Evolutionary conservation across 1,140 invertebrate species (phyloP).

Genomic region (Drosophila arizonae): DNA sequence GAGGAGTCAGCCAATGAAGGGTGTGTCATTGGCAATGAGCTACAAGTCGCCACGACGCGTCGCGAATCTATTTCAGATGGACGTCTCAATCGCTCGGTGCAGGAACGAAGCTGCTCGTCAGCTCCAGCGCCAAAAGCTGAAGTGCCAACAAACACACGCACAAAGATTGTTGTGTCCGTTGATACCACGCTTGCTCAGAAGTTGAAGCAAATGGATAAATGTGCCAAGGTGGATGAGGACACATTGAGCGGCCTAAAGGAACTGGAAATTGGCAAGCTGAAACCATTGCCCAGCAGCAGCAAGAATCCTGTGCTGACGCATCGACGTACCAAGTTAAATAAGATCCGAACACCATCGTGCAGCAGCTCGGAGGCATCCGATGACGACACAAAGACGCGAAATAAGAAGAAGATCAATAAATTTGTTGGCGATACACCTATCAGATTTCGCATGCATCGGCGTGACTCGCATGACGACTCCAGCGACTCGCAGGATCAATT

Average conservation of each 20-base stretch:
- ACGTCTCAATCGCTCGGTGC: constrained; percentile 85
- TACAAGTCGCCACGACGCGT: constrained; percentile 76
- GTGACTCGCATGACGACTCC: constrained; percentile 91
- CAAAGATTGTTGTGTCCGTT: constrained; percentile 68
- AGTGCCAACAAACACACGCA: constrained; percentile 60
- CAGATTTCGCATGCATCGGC: constrained; percentile 85
- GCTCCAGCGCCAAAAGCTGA: constrained; percentile 37
- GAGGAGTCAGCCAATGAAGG: constrained; percentile 87
- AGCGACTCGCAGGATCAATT: constrained; percentile 89
- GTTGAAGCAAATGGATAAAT: constrained; percentile 76
- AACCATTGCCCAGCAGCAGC: constrained; percentile 85
- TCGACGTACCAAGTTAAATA: constrained; percentile 88
- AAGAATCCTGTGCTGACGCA: constrained; percentile 83
- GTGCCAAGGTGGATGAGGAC: constrained; percentile 62
- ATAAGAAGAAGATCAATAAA: constrained; percentile 90
- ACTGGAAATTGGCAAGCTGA: constrained; percentile 80
- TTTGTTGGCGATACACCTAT: constrained; percentile 84
- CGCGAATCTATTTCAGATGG: constrained; percentile 87
- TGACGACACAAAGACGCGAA: constrained; percentile 92
- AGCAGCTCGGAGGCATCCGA: constrained; percentile 95
- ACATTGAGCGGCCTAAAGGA: constrained; percentile 70
- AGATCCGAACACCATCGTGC: constrained; percentile 92
- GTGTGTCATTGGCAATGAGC: constrained; percentile 82
- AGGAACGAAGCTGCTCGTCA: constrained; percentile 77
- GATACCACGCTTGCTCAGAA: constrained; percentile 70